These are phyloP conservation scores for Trichopoda pennipes DNA, from an alignment of 2,888 invertebrate genomes.

Conservation along the genomic window DNA sequence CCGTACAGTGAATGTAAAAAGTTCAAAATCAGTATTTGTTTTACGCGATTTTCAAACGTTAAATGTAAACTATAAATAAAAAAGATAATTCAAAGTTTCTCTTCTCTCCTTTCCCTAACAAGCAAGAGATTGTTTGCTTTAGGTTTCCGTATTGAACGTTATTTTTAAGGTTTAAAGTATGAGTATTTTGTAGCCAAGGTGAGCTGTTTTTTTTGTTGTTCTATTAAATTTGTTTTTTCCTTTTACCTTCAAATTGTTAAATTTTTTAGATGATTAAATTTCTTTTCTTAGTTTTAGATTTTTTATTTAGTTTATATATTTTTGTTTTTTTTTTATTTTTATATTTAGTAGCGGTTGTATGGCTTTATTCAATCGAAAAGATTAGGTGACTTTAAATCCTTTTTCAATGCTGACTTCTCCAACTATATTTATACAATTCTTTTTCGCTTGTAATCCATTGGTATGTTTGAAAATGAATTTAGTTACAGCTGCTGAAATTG, in stretches of 20 bases:
- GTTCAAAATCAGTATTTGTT: neutral
- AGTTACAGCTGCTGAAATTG: slow-evolving; percentile 32
- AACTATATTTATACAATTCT: slow-evolving; percentile 18
- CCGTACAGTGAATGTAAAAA: too few relatives aligned
- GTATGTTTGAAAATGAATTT: slow-evolving; percentile 34
- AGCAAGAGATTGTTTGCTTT: slow-evolving; percentile 32
- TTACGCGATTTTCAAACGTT: neutral
- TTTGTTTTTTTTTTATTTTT: slow-evolving; percentile 6
- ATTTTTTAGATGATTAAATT: slow-evolving; percentile 38
- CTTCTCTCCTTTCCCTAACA: neutral
- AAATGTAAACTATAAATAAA: slow-evolving; percentile 5
- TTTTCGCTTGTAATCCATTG: slow-evolving; percentile 62
- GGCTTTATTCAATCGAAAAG: slow-evolving; percentile 69
- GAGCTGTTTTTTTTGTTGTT: neutral
- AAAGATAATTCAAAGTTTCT: slow-evolving; percentile 12
- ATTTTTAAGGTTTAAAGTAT: slow-evolving; percentile 49
- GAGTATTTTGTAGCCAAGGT: slow-evolving; percentile 24
- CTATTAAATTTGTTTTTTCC: slow-evolving; percentile 15
- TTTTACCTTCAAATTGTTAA: slow-evolving; percentile 38
- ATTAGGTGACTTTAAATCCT: slow-evolving; percentile 70
- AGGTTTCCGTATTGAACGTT: slow-evolving; percentile 13
- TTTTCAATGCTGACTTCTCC: slow-evolving; percentile 62
- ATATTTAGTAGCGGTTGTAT: slow-evolving; percentile 55
- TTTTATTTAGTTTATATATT: slow-evolving; percentile 22
- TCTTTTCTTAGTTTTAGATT: slow-evolving; percentile 34